Evolutionary conservation across 2,797 vertebrate species (phyloP).

Genomic region (Falco columbarius): DNA sequence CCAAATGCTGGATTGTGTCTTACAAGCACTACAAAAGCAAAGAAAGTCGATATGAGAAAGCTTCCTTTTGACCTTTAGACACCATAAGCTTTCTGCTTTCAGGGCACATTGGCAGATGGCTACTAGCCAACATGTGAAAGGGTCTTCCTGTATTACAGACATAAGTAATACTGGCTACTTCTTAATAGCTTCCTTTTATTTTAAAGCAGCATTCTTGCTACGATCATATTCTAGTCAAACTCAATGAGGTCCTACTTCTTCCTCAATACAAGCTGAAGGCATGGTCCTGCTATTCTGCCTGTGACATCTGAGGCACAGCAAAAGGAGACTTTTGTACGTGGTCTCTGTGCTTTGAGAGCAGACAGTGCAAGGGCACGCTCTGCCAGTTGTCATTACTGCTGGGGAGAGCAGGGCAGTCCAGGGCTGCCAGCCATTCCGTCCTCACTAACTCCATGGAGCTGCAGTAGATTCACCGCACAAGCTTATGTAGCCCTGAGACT

Average conservation of each 20-base stretch:
- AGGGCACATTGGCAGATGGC: neutral
- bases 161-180: neutral
- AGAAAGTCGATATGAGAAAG: neutral
- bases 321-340: neutral
- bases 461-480: neutral
- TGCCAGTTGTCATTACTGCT: neutral
- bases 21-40: neutral
- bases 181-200: neutral
- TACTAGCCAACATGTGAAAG: neutral
- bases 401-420: neutral
- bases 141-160: neutral
- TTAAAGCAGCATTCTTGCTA: neutral
- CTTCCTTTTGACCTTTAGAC: neutral
- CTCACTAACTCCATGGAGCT: neutral
- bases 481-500: neutral
- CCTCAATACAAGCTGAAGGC: neutral
- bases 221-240: neutral
- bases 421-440: neutral
- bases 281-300: neutral
- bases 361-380: neutral
- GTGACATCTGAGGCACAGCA: neutral
- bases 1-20: neutral
- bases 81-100: neutral
- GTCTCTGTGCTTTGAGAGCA: neutral
- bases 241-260: neutral